phyloP scores from a whole-genome alignment of 2,113 vertebrate genomes.

The Sisor rabdophorus region DNA sequence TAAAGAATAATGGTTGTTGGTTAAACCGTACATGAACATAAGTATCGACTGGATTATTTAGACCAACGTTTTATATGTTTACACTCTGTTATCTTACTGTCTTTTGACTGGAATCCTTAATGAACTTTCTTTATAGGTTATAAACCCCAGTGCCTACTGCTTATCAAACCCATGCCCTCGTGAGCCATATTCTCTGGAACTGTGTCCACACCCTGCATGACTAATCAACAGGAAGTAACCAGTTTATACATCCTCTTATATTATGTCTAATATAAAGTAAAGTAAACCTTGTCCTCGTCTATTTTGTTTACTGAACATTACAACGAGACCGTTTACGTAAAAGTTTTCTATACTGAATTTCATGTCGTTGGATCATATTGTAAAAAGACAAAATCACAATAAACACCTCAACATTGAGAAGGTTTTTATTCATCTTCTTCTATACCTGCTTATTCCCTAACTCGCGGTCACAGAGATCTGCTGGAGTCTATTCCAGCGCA shows the following conservation, averaged over 20 bases:
- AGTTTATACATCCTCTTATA: neutral
- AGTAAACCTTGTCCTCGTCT: neutral
- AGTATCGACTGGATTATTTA: too few species aligned
- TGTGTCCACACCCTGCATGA: neutral
- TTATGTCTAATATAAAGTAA: neutral
- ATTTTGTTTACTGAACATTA: neutral
- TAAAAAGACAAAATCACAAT: too few species aligned
- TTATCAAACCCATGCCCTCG: neutral
- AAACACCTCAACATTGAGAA: too few species aligned
- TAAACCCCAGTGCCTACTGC: too few species aligned
- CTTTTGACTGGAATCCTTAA: neutral
- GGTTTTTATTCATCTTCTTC: too few species aligned
- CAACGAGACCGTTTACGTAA: too few species aligned
- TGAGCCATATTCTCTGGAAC: neutral
- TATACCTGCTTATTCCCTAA: too few species aligned
- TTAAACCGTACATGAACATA: neutral
- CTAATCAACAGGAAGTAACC: neutral
- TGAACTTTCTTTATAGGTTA: neutral
- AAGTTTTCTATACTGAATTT: too few species aligned
- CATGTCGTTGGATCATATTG: too few species aligned
- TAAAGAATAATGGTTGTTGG: neutral
- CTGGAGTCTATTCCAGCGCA: too few species aligned
- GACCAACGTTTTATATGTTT: neutral
- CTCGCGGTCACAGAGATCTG: too few species aligned
- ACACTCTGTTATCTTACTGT: neutral